These are phyloP conservation scores for Lissocephala sabroskyi DNA, from an alignment of 2,888 invertebrate species.

Conservation along the genomic window DNA sequence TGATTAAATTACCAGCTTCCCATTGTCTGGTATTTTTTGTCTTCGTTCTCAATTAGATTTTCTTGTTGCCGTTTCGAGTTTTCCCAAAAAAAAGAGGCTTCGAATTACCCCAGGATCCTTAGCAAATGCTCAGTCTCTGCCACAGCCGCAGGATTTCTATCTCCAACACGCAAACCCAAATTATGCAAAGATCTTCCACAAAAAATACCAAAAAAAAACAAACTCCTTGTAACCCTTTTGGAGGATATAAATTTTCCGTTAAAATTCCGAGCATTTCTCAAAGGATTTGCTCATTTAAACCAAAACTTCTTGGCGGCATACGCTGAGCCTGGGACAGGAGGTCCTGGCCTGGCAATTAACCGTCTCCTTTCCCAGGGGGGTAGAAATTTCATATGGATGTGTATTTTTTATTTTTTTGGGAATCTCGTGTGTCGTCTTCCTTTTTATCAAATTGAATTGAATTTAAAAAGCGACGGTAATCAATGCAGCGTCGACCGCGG, in stretches of 20 bases:
- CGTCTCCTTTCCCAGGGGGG: constrained; percentile 33
- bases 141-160: constrained; percentile 42
- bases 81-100: too few species aligned
- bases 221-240: constrained; percentile 25
- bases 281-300: constrained; percentile 55
- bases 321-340: constrained; percentile 15
- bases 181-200: constrained; percentile 26
- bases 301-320: constrained; percentile 36
- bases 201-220: constrained; percentile 1
- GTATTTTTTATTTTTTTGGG: constrained; percentile 10
- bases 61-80: too few species aligned
- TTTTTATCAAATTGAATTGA: constrained; percentile 56
- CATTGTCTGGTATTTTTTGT: too few species aligned
- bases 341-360: constrained; percentile 49
- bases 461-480: constrained; percentile 62
- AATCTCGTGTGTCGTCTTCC: constrained; percentile 10
- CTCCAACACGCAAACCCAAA: constrained; percentile 48
- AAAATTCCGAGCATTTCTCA: constrained; percentile 50
- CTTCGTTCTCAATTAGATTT: constrained; percentile 9
- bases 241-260: constrained; percentile 66
- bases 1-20: background rate
- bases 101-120: too few species aligned
- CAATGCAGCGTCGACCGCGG: constrained; percentile 32
- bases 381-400: constrained; percentile 3
- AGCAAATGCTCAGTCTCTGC: constrained; percentile 21